Evolutionary conservation across 1,140 invertebrate species (phyloP).

Genomic region (Hirudo medicinalis): DNA sequence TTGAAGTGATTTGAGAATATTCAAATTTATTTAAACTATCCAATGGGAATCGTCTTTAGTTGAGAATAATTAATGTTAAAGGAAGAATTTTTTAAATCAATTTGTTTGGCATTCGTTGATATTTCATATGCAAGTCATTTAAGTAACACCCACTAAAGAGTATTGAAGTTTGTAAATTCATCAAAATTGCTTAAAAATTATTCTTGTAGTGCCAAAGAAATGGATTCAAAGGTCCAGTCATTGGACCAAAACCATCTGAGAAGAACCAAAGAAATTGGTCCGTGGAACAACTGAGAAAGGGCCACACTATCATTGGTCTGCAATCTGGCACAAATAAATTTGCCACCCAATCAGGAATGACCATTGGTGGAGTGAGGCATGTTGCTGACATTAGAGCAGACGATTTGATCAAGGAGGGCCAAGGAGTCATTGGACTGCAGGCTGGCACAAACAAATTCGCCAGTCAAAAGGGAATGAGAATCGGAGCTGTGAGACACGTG

Average conservation of each 20-base stretch:
- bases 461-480: conserved; percentile 33
- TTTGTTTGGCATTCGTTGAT: too few relatives aligned
- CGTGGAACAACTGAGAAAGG: conserved; percentile 74
- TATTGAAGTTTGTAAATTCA: too few relatives aligned
- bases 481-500: conserved; percentile 52
- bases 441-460: conserved; percentile 75
- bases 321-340: conserved; percentile 50
- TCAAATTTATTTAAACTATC: too few relatives aligned
- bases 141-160: too few relatives aligned
- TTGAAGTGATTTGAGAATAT: not conserved
- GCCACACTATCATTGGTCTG: conserved; percentile 75
- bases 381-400: conserved; percentile 26
- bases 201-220: conserved; percentile 48
- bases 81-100: too few relatives aligned
- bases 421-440: conserved; percentile 74
- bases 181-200: not conserved
- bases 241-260: conserved; percentile 81
- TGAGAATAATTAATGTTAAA: too few relatives aligned
- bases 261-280: conserved; percentile 66
- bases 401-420: conserved; percentile 41
- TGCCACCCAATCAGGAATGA: conserved; percentile 53
- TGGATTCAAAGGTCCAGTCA: conserved; percentile 59
- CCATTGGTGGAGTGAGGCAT: conserved; percentile 58
- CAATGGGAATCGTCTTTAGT: too few relatives aligned
- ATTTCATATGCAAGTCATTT: too few relatives aligned